phyloP scores from a whole-genome alignment of 2,113 vertebrate genomes.

The Hipposideros armiger region DNA sequence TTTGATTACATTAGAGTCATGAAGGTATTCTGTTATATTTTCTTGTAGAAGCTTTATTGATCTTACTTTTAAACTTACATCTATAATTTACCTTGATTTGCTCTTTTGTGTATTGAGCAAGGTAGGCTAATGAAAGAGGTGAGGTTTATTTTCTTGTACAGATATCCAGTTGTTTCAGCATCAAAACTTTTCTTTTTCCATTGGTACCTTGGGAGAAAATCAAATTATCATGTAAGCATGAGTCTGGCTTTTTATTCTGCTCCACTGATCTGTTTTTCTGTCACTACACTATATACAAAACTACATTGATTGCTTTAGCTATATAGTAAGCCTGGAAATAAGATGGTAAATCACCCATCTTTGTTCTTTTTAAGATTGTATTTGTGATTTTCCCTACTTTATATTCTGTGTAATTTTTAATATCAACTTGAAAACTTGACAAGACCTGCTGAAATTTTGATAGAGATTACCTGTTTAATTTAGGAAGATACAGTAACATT shows the following conservation, averaged over 20 bases:
- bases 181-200: neutral
- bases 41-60: neutral
- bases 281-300: neutral
- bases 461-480: neutral
- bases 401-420: neutral
- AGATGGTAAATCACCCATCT: neutral
- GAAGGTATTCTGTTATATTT: neutral
- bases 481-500: neutral
- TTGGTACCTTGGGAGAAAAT: neutral
- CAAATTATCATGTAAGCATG: neutral
- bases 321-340: neutral
- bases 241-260: neutral
- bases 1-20: neutral
- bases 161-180: neutral
- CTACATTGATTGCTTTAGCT: neutral
- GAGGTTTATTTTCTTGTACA: neutral
- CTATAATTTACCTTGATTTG: neutral
- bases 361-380: neutral
- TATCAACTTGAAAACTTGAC: neutral
- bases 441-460: neutral
- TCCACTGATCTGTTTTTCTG: neutral
- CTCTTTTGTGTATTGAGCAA: neutral
- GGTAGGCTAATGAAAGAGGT: neutral
- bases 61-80: neutral
- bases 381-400: neutral